Evolutionary conservation across 2,797 vertebrate genomes (phyloP), one percentile per base, ranked within the genome.

Genomic region (Molothrus aeneus): DNA sequence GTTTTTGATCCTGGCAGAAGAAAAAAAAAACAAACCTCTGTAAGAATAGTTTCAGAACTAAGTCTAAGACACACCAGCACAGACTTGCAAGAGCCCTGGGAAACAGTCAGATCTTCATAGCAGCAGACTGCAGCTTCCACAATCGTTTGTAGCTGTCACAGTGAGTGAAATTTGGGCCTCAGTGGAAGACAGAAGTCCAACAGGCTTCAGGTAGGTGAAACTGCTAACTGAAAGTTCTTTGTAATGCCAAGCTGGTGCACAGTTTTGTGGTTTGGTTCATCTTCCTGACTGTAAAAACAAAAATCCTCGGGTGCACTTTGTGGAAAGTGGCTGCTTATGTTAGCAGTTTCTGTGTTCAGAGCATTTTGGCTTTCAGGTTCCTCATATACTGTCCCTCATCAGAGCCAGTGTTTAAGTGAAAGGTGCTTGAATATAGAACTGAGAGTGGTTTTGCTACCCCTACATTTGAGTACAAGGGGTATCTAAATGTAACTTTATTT

Each of bases 1-100:
- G 97, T 96, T 98, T 98, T 94, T 99, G 98, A 95, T 99, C 99
- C 99, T 99, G 93, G 36, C 24, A 21, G 43, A 32, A 61, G 53
- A 32, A 72, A 63, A 92, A 95, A 61, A 90, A 32, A 14, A 8
- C 36, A 31, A 85, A 84, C 25, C 4, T 88, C 29, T 71, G 56
- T 95, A 51, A 95, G 86, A 80, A 59, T 10, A 74, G 38, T 83
- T 93, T 91, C 48, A 78, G 78, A 78, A 48, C 17, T 36, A 66
- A 84, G 42, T 45, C 79, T 53, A 51, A 84, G 50, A 56, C 26
- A 88, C 31, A 65, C 7, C 34, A 74, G 32, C 57, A 72, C 4
- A 61, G 25, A 29, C 24, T 68, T 85, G 32, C 1, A 56, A 80
- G 53, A 92, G 50, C 28, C 56, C 56, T 47, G 38, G 12, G 43